Base-by-base conservation (phyloP, 2,113 vertebrate genomes). In the Thymallus thymallus region DNA sequence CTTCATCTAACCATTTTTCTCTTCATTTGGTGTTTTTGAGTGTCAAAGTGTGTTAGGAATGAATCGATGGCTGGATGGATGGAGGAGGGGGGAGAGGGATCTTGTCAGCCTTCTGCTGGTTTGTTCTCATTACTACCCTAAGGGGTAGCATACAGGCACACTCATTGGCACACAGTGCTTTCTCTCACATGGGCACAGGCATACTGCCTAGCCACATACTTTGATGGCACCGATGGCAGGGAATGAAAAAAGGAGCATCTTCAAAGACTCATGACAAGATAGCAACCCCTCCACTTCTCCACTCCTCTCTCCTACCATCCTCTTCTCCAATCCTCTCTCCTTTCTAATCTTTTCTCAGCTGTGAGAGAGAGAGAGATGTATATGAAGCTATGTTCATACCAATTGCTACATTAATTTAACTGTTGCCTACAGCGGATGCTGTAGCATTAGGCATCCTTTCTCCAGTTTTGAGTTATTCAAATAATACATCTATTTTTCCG, bases 181-280 rank as follows among this genome's bases (percentile, higher is more conserved):
- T 30, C 18, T 9, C 26, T 18, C 14, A 66, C 13, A 30, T n/a
- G 30, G 26, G 22, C 30, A 45, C 24, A 29, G 24, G 12, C 62
- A 55, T 14, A 67, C 14, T 35, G 30, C 66, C 58, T 67, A 9
- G 35, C 55, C 76, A 46, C 84, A 83, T 68, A 84, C 89, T 93
- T 92, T 92, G 91, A 94, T 93, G 88, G 87, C 81, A 89, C 86
- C 77, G 89, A 93, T 92, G 88, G 75, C 80, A 72, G 81, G 62
- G 64, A 67, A 77, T 51, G 68, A 72, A 67, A 56, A 66, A 83
- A 88, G 87, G 82, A 84, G 79, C 81, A 83, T 85, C 92, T 92
- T 94, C 90, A 93, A 92, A 92, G 91, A 88, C 85, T 45, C 58
- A 85, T 92, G 88, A 90, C 86, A 87, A 89, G 91, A 90, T 93